These are phyloP conservation scores for Premnoplex brunnescens DNA, from an alignment of 2,797 vertebrate species.

Conservation along the genomic window DNA sequence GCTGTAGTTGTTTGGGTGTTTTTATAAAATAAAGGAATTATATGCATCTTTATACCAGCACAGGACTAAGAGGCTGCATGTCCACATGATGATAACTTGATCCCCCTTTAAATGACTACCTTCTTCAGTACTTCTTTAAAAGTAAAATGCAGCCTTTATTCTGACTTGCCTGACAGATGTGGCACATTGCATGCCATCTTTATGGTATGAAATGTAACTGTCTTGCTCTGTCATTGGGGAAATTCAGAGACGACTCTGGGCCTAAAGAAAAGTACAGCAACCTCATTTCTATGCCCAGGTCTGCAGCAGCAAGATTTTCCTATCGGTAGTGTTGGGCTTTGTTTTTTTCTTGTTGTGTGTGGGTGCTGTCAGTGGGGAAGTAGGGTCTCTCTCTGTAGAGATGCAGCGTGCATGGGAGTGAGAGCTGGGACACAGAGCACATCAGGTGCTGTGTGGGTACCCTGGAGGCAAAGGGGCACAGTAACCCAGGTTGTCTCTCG, in stretches of 20 bases:
- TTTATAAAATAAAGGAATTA: neutral
- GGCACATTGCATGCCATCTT: neutral
- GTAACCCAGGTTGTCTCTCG: neutral
- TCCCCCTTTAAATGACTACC: neutral
- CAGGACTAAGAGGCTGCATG: neutral
- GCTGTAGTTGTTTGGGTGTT: neutral
- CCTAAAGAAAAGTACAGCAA: neutral
- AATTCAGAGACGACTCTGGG: neutral
- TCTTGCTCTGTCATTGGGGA: neutral
- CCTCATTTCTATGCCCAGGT: neutral
- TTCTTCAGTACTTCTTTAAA: neutral
- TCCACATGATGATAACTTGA: neutral
- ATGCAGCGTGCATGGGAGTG: neutral
- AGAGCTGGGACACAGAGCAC: neutral
- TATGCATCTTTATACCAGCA: neutral
- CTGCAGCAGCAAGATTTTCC: neutral
- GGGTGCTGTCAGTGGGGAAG: neutral
- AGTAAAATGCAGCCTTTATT: neutral
- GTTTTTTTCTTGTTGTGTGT: neutral
- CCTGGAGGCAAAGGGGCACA: neutral
- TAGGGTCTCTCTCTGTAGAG: neutral
- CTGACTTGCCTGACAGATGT: neutral
- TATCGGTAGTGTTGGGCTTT: neutral
- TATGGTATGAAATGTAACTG: neutral
- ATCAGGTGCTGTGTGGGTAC: rapidly evolving